A percentile compares a stretch with the other conserved stretches of the same genome.
Conservation (phyloP, 2,113 vertebrate genomes). For the Dipodomys ordii region DNA sequence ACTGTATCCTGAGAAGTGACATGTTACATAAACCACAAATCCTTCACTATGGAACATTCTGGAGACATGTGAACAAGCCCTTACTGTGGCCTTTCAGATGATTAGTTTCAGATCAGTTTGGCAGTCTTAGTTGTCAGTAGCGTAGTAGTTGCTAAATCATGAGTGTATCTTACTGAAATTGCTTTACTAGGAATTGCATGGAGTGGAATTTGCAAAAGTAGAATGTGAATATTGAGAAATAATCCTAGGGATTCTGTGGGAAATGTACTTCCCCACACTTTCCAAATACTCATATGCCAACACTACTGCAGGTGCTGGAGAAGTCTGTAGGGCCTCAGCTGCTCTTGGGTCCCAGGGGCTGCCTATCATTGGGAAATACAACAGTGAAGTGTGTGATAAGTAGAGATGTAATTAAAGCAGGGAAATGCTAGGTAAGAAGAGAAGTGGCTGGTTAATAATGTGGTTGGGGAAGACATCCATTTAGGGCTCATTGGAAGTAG, state of each 20-base stretch:
- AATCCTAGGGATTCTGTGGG: background rate
- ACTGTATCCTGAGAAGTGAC: background rate
- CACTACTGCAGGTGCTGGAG: fast-evolving
- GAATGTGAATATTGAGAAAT: background rate
- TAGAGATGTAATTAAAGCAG: background rate
- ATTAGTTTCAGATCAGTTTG: background rate
- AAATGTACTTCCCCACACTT: background rate
- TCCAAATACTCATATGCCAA: no score
- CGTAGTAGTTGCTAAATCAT: background rate
- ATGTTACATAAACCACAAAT: background rate
- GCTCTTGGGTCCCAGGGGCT: background rate
- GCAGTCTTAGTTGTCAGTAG: background rate
- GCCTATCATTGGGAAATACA: fast-evolving
- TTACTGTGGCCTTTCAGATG: background rate
- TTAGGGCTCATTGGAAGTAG: background rate
- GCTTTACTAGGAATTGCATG: background rate
- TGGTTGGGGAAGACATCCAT: background rate
- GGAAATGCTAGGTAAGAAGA: background rate
- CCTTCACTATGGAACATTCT: background rate
- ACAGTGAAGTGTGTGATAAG: background rate
- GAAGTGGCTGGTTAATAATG: background rate
- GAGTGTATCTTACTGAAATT: background rate
- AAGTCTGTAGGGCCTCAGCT: background rate
- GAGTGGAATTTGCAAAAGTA: background rate
- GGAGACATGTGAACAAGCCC: background rate